Base-by-base conservation (phyloP, 2,888 invertebrate species). In the Heliconius erato region DNA sequence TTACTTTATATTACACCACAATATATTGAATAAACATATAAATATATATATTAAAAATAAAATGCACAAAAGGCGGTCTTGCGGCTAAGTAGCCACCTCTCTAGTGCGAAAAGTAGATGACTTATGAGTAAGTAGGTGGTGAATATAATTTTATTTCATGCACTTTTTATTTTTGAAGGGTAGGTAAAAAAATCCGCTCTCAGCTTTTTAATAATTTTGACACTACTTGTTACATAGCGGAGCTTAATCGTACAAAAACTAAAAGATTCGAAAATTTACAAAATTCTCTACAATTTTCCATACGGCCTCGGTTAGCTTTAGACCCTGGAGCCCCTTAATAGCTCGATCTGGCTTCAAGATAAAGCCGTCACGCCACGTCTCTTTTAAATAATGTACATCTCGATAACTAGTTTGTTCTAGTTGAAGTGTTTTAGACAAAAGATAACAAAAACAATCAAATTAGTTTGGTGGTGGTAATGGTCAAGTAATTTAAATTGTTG, bases 291-390 rank as follows among this genome's bases (percentile, higher is more conserved):
- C 72, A 71, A 77, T 81, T 83, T 79, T 71, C 63, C 74, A 72
- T 68, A 32, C 26, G 71, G 23, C 82, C 77, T 84, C 63, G 69
- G 54, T 67, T 81, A 77, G 26, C 69, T 84, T 82, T 68, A 82
- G 74, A 80, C 82, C 80, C 74, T 80, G 82, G 63, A 71, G 69
- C 82, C 44, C 72, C 63, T 40, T 78, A 78, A 78, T 78, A 68
- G 68, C 78, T 11, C 44, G 67, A 78, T 68, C 44, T 68, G 49
- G 3, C 49, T 23, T 67, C 67, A 49, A 49, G 78, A 78, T 78
- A 44, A 68, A 67, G 49, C n/a, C 78, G 78, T 78, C 78, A 78
- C 78, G 78, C 78, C n/a, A 78, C 67, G 40, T 67, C 44, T 35
- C 35, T 63, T 63, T n/a, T 63, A 76, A 63, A 76, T 76, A 63